Evolutionary conservation across 1,140 invertebrate species (phyloP), one percentile per base, ranked within the genome.

Genomic region (Diorhabda sublineata): DNA sequence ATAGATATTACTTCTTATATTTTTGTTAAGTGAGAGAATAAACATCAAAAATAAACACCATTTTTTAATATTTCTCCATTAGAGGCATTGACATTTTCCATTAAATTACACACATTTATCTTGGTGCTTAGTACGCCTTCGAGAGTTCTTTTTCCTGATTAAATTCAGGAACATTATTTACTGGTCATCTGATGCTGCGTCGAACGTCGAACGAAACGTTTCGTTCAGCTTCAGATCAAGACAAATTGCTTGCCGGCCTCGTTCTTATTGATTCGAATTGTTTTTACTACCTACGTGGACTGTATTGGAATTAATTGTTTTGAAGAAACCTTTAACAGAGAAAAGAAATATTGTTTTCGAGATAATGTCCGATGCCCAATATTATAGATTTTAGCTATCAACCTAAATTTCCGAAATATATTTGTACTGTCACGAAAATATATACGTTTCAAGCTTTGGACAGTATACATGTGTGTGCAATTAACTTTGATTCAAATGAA

Each of bases 271-370:
- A 52, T 52, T 52, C n/a, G 6, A 52, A 52, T 52, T 52, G 47
- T 52, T 52, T 52, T 52, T 52, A 52, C 47, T 52, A 52, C 47
- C 47, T 52, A 52, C 47, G 47, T 52, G 47, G 47, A 52, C 47
- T 52, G 47, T 52, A 52, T 52, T 52, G n/a, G 47, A 52, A 52
- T 52, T 52, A 52, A 52, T 52, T 52, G 47, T 52, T 52, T 52
- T n/a, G 47, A 26, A 26, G 26, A 26, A 26, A 26, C 26, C 26
- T 26, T 26, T 26, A 26, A 26, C 26, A 26, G 26, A 26, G 26
- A 26, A 26, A 26, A 26, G 26, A 26, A 26, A 26, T 26, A 26
- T 26, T 26, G 26, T 26, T 26, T 26, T 26, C 26, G 26, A 26
- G 26, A 26, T 26, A 26, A 26, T 26, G 26, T 26, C 26, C 26